Conservation (phyloP, 1,140 invertebrate species). For the Orius laevigatus region DNA sequence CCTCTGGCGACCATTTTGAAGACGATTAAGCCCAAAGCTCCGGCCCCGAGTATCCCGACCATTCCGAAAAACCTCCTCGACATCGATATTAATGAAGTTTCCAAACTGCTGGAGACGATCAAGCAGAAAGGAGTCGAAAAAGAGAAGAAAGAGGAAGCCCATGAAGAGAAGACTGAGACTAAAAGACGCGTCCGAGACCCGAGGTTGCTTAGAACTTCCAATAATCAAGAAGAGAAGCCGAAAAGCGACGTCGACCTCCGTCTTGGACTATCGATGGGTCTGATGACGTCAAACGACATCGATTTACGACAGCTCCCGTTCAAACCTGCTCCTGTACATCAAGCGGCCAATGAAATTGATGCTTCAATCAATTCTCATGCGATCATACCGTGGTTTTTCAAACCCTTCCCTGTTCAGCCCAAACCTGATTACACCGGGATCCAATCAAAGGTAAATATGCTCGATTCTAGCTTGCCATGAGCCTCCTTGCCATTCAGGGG, state of each 20-base stretch:
- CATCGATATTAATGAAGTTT: conserved; percentile 4
- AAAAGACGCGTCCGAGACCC: not conserved
- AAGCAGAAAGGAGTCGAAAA: not conserved
- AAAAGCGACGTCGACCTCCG: not conserved
- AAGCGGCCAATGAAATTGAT: conserved; percentile 69
- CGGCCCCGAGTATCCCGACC: too few species aligned
- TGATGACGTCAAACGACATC: conserved; percentile 28
- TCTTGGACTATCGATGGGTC: too few species aligned
- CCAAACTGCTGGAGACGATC: not conserved
- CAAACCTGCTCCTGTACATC: conserved; percentile 55
- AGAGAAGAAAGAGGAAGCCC: too few species aligned
- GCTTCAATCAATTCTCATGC: conserved; percentile 60
- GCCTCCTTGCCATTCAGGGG: too few species aligned
- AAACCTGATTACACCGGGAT: conserved; percentile 19
- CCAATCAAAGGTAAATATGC: conserved; percentile 3
- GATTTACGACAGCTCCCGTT: conserved; percentile 55
- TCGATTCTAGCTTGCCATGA: not conserved
- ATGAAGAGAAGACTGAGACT: too few species aligned
- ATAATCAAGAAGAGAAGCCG: too few species aligned
- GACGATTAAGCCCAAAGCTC: conserved; percentile 2
- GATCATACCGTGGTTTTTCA: conserved; percentile 26
- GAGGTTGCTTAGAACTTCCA: too few species aligned
- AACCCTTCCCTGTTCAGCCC: conserved; percentile 6
- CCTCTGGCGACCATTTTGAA: not conserved
- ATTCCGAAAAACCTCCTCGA: too few species aligned